A percentile compares a stretch with the other conserved stretches of the same genome.
Evolutionary conservation across 2,797 vertebrate genomes (phyloP).

Genomic region (Eutrigla gurnardus): DNA sequence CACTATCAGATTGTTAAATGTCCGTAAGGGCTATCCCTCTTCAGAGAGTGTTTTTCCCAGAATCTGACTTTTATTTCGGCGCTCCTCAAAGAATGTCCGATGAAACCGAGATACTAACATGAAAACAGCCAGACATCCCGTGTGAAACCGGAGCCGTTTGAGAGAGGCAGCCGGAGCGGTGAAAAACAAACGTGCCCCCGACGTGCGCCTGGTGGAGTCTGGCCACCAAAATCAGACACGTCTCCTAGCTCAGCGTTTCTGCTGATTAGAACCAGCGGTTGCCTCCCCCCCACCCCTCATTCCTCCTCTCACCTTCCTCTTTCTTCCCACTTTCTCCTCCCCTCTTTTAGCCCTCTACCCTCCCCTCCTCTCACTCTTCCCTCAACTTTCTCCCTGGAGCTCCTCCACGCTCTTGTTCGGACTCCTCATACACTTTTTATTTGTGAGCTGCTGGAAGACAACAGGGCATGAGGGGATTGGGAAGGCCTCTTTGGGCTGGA

Average conservation of each 20-base stretch:
- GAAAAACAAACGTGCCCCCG: conserved; percentile 77
- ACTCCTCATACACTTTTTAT: conserved; percentile 28
- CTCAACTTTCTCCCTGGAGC: conserved; percentile 5
- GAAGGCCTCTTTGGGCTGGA: conserved; percentile 39
- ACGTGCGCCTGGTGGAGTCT: conserved; percentile 68
- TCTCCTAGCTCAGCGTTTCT: conserved; percentile 81
- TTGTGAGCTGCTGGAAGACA: conserved; percentile 48
- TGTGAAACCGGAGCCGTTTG: conserved; percentile 73
- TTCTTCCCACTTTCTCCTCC: neutral
- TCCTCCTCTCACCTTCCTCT: conserved; percentile 42
- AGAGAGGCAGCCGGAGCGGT: conserved; percentile 35
- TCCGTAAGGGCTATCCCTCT: conserved; percentile 48
- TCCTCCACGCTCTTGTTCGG: neutral
- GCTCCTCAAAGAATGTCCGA: conserved; percentile 70
- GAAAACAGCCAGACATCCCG: conserved; percentile 76
- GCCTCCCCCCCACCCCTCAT: conserved; percentile 34
- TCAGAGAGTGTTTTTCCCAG: conserved; percentile 61
- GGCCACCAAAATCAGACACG: conserved; percentile 75
- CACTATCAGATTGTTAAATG: conserved; percentile 71
- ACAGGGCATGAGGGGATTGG: conserved; percentile 26
- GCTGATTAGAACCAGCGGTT: conserved; percentile 80
- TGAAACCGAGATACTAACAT: conserved; percentile 73
- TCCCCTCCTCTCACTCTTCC: conserved; percentile 1
- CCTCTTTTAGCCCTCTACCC: conserved; percentile 2
- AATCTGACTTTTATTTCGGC: conserved; percentile 42